A percentile compares a stretch with the other conserved stretches of the same genome.
Evolutionary conservation across 2,113 vertebrate species (phyloP).

Genomic region (Gorsachius goisagi): DNA sequence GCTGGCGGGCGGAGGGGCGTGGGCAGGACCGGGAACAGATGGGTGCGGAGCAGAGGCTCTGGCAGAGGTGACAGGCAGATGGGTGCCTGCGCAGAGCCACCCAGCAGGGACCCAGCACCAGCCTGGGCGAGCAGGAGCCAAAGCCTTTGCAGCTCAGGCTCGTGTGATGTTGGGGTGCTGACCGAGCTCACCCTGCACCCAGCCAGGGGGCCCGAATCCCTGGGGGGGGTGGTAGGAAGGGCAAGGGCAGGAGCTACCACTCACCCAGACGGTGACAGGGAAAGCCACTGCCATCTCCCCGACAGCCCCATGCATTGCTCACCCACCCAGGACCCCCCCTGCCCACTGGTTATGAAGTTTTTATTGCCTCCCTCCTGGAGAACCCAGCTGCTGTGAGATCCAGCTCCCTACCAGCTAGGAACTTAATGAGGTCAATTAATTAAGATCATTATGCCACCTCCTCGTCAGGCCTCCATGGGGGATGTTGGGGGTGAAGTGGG

Average conservation of each 20-base stretch:
- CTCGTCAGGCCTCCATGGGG: fast-evolving
- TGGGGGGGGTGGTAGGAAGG: fast-evolving
- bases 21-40: not conserved
- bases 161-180: fast-evolving
- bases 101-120: not conserved
- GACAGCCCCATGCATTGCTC: not conserved
- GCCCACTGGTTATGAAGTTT: not conserved
- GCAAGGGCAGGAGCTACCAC: not conserved
- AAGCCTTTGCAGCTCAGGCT: not conserved
- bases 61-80: not conserved
- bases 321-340: not conserved
- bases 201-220: not conserved
- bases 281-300: not conserved
- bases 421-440: conserved; percentile 5
- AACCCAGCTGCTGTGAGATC: not conserved
- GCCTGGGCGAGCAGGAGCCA: not conserved
- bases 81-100: not conserved
- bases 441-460: not conserved
- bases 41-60: not conserved
- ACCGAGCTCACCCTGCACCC: not conserved
- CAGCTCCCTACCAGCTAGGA: not conserved
- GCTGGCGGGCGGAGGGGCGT: fast-evolving
- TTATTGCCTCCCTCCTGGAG: not conserved
- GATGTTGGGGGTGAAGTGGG: not conserved
- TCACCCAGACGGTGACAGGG: not conserved